Evolutionary conservation across 2,113 vertebrate species (phyloP).

Genomic region (Orthonyx spaldingii): DNA sequence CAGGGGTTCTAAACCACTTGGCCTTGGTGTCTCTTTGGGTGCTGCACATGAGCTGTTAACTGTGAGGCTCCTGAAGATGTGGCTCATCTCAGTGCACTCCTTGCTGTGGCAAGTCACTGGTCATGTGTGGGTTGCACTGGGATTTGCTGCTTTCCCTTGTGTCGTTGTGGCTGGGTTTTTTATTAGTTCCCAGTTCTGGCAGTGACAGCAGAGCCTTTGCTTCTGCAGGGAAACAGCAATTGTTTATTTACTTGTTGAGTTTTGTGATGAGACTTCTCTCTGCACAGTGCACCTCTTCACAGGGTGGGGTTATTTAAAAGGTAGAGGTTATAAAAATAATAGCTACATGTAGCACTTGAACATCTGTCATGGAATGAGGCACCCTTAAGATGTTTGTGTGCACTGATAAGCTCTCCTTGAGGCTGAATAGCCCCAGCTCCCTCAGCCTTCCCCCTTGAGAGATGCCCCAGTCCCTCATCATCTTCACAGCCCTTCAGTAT

Average conservation of each 20-base stretch:
- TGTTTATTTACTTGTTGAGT: not conserved
- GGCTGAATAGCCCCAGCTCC: not conserved
- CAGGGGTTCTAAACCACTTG: not conserved
- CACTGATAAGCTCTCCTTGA: not conserved
- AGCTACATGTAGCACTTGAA: not conserved
- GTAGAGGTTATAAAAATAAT: not conserved
- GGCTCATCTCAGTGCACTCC: not conserved
- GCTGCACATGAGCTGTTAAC: not conserved
- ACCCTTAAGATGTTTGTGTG: not conserved
- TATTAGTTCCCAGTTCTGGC: not conserved
- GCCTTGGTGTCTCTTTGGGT: not conserved
- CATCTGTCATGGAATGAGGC: fast-evolving
- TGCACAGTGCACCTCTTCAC: not conserved
- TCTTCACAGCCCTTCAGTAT: not conserved
- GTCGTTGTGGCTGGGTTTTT: not conserved
- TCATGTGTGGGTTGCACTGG: not conserved
- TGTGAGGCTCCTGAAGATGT: not conserved
- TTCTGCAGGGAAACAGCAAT: not conserved
- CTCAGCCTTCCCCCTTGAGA: not conserved
- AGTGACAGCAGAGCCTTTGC: not conserved
- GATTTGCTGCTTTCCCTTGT: not conserved
- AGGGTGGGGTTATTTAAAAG: not conserved
- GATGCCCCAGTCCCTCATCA: not conserved
- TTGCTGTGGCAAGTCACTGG: not conserved
- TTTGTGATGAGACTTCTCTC: not conserved